Evolutionary conservation across 2,797 vertebrate species (phyloP).

Genomic region (Tympanoctomys barrerae): DNA sequence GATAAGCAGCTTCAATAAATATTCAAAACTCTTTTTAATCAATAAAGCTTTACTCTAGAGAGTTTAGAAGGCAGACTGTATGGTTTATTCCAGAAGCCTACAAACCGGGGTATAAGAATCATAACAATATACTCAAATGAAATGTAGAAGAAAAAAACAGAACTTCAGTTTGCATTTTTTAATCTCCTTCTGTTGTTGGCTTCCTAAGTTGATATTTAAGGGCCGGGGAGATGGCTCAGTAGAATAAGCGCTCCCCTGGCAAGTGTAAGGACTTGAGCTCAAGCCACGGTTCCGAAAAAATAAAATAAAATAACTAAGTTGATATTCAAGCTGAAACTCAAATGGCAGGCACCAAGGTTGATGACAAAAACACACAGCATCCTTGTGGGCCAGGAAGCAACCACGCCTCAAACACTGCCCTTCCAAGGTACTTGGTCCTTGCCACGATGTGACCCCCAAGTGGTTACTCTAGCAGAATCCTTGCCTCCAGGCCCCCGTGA

Average conservation of each 20-base stretch:
- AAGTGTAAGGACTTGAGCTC: too few relatives aligned
- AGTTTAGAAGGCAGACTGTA: neutral
- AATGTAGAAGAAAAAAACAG: neutral
- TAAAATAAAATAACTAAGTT: neutral
- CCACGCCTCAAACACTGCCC: neutral
- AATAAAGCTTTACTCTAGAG: neutral
- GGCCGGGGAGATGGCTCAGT: too few relatives aligned
- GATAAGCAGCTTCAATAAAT: neutral
- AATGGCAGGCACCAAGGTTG: neutral
- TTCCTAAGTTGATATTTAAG: too few relatives aligned
- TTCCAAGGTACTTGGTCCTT: neutral
- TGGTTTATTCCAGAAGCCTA: neutral
- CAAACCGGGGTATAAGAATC: neutral
- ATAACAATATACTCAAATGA: neutral
- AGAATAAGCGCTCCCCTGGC: too few relatives aligned
- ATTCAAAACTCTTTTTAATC: conserved; percentile 47
- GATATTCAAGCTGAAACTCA: neutral
- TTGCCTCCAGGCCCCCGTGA: neutral
- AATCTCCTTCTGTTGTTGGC: neutral
- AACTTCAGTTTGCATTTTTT: conserved; percentile 8
- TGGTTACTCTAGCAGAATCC: neutral
- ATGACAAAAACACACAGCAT: neutral
- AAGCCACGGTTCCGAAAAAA: too few relatives aligned
- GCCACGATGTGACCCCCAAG: neutral
- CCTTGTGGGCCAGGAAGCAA: neutral